Conservation (phyloP, 30 jellyfish, hydroid and myxozoan genomes). For the Hydra vulgaris region DNA sequence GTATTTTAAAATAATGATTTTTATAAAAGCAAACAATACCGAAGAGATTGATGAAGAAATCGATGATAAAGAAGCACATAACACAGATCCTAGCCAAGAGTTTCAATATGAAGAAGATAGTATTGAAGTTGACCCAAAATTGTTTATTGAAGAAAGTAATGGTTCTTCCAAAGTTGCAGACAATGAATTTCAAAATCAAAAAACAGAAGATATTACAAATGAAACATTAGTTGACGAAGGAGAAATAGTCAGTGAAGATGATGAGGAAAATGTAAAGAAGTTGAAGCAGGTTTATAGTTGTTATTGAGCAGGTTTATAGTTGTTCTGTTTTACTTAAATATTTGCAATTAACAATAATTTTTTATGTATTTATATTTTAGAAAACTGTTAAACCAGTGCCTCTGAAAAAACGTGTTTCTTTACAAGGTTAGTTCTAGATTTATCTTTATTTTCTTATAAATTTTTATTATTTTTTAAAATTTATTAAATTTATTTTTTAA, state of each 20-base stretch:
- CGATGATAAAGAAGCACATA: too few relatives aligned
- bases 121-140: background rate
- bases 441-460: too few relatives aligned
- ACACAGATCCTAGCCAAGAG: too few relatives aligned
- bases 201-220: slow-evolving; percentile 17
- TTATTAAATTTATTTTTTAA: too few relatives aligned
- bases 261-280: slow-evolving; percentile 17
- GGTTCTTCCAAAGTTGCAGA: background rate
- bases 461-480: too few relatives aligned
- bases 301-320: background rate
- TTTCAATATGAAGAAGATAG: background rate
- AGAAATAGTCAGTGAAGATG: slow-evolving; percentile 28
- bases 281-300: background rate
- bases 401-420: slow-evolving; percentile 10
- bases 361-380: background rate
- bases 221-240: slow-evolving; percentile 16
- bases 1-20: too few relatives aligned
- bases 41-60: background rate
- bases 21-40: background rate
- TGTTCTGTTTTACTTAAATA: too few relatives aligned
- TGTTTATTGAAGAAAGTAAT: background rate
- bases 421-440: background rate
- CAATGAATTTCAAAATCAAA: background rate
- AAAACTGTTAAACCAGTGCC: slow-evolving; percentile 13
- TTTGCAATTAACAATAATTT: too few relatives aligned